Base-by-base conservation (phyloP, 2,113 vertebrate species). In the Sardina pilchardus region DNA sequence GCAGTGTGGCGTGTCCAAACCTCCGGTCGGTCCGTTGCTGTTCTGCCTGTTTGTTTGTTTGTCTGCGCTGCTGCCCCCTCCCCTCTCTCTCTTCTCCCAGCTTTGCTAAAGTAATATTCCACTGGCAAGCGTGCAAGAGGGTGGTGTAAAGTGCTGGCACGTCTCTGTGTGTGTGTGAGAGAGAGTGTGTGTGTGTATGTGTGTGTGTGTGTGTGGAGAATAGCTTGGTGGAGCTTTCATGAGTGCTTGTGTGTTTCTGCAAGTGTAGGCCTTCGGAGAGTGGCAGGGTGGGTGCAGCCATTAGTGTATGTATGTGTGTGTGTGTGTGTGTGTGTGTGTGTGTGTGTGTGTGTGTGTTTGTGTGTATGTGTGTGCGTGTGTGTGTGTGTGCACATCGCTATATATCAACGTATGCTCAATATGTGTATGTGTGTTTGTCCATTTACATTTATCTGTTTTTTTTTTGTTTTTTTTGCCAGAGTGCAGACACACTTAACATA, bases 31-130 rank as follows among this genome's bases (percentile, higher is more conserved):
- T 6, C 53, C 4, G 53, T 59, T 24, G 21, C 53, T 59, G 53
- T 59, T 59, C 7, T 42, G 39, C 39, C 39, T 78, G 71, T 16
- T 10, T 71, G 63, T 71, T 71, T 71, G 63, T 71, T 26, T 71
- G 63, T 71, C 30, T 30, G 63, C 30, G 26, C 63, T 14, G 26
- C 26, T n/a, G 2, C n/a, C 1, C 0, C 26, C 71, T 4, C 71
- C 30, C 17, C 30, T 78, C 67, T 89, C 83, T 63, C 36, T 83
- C 75, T 83, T 83, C 88, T 84, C 82, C 82, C 84, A 83, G 85
- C 84, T 88, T 82, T 85, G 67, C 83, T 85, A 78, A 83, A 86
- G 91, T 93, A 94, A 93, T 94, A 92, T 94, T 93, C 92, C 92
- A 93, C 91, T 91, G 89, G 80, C 87, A 81, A 87, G 88, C 89